phyloP scores from a whole-genome alignment of 2,113 vertebrate genomes.

The Bufo gargarizans region DNA sequence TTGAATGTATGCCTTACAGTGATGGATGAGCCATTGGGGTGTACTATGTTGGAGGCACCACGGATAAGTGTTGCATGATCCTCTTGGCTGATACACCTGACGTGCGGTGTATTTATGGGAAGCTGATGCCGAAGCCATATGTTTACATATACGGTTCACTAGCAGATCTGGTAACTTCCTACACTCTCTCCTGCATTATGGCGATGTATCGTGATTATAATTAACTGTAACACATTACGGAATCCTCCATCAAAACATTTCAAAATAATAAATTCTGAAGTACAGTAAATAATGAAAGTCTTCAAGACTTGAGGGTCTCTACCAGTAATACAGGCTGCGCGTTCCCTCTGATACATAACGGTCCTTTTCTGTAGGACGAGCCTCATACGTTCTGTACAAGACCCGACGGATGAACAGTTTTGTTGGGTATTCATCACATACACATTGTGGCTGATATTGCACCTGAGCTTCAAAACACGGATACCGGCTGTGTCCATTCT shows the following conservation, averaged over 20 bases:
- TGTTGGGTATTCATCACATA: no score
- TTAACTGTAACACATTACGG: slow-evolving; percentile 24
- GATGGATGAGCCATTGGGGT: background rate
- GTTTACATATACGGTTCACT: background rate
- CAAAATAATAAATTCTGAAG: slow-evolving; percentile 32
- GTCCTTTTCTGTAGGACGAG: background rate
- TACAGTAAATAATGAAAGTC: background rate
- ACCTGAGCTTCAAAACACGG: no score
- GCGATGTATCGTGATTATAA: slow-evolving; percentile 18
- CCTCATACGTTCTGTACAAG: no score
- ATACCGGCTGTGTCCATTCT: no score
- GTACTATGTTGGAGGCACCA: background rate
- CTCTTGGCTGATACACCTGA: background rate
- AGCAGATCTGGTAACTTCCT: slow-evolving; percentile 31
- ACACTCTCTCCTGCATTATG: slow-evolving; percentile 37
- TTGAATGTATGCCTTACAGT: background rate
- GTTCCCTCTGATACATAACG: background rate
- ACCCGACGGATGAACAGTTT: no score
- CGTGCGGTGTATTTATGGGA: background rate
- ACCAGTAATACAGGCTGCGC: background rate
- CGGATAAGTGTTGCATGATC: background rate
- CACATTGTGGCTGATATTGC: no score
- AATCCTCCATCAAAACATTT: slow-evolving; percentile 30
- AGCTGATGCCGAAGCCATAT: background rate
- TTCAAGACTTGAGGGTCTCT: background rate